Evolutionary conservation across 1,140 invertebrate genomes (phyloP), one percentile per base, ranked within the genome.

Genomic region (Ips nitidus): DNA sequence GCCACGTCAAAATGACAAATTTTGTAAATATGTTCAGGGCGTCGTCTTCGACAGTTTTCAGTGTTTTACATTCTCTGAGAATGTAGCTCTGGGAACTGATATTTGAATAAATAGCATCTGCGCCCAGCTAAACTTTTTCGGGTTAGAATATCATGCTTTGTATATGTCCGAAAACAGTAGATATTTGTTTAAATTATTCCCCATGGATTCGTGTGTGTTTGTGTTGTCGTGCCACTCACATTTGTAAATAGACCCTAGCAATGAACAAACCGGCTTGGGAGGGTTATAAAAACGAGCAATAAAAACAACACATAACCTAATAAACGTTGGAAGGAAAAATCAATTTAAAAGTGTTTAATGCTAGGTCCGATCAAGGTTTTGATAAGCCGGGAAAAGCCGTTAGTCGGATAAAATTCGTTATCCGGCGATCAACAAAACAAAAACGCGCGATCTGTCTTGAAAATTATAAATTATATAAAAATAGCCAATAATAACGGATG

Each of bases 401-500:
- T 71, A 57, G 60, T 37, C 42, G 62, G 60, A 63, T 64, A 57
- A 52, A 63, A 64, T 66, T 57, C 67, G 39, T 69, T 69, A 69
- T 69, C 67, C 59, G 67, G 67, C 61, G 67, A 69, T 69, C 67
- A 64, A 69, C 67, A 69, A 55, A 69, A 70, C 61, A 70, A 70
- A 70, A 70, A 65, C 69, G 69, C 60, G 61, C 71, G 74, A 74
- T 73, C 75, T 72, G 73, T 74, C 71, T 75, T 71, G 74, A 70
- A 75, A 77, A 77, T 77, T 77, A 78, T 78, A 75, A 78, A 76
- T 76, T 78, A 78, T 76, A 78, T 78, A 75, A 77, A 77, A 78
- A 72, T 77, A 69, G 67, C 70, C 71, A 60, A 55, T 76, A 78
- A 77, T 77, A 77, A 75, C 73, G 70, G 70, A 65, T 78, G 70